Base-by-base conservation (phyloP, 2,113 vertebrate genomes). In the Cyprinodon variegatus region DNA sequence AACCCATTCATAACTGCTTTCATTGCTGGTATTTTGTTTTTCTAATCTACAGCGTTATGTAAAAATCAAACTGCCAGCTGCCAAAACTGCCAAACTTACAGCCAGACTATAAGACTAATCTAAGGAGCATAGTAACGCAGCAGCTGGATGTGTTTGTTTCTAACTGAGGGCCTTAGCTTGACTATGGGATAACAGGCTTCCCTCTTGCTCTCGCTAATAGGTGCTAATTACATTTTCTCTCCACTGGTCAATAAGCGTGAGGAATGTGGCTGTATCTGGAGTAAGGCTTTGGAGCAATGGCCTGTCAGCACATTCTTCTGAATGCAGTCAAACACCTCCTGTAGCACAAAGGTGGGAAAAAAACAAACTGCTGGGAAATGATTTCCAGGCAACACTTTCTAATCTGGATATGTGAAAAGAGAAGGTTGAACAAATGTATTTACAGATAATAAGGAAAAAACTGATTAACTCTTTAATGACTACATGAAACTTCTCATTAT, bases 141-240 rank as follows among this genome's bases (percentile, higher is more conserved):
- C 86, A 83, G 65, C 76, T 78, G 83, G 82, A 65, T 83, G 86
- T 91, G 88, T 78, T 74, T 74, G 43, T 48, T 41, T 53, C 63
- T 20, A 59, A 48, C 50, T 65, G 65, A 40, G 74, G 38, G 61
- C 61, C 48, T 3, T 60, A 68, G 22, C 61, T 66, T 67, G 72
- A 77, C 82, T 60, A 43, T 67, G 82, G 75, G 65, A 80, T 93
- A 90, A 94, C 94, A 95, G 80, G 83, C 79, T 84, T 86, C 70
- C 86, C 93, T 83, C 77, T 77, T 86, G 86, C 93, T 92, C 94
- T 94, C 89, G 93, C 95, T 94, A 94, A 90, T 92, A 90, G 83
- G 93, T 87, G 92, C 86, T 95, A 96, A 95, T 94, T 95, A 93
- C 91, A 93, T 96, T 96, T 95, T 82, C 89, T 91, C 90, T 90